phyloP scores from a whole-genome alignment of 2,113 vertebrate genomes.

The Acanthisitta chloris region DNA sequence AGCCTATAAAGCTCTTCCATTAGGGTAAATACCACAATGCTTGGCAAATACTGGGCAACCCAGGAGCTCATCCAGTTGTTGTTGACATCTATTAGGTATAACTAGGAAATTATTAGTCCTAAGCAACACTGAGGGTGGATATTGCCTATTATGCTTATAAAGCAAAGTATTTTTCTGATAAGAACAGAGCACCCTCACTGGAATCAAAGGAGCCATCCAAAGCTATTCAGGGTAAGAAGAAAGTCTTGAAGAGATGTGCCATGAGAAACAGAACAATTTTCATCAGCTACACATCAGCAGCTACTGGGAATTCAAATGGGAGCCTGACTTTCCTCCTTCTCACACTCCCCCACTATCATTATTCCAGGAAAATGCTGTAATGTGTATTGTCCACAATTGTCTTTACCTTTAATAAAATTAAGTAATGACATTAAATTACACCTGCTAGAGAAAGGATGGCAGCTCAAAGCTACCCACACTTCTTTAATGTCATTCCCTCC shows the following conservation, averaged over 20 bases:
- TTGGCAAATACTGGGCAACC: neutral
- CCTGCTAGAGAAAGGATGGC: conserved; percentile 11
- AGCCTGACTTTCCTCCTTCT: neutral
- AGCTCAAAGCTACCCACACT: conserved; percentile 46
- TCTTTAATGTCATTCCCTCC: conserved; percentile 29
- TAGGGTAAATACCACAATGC: neutral
- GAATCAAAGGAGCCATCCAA: neutral
- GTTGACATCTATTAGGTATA: neutral
- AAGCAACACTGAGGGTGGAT: neutral
- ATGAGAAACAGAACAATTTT: neutral
- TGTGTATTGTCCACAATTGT: conserved; percentile 25
- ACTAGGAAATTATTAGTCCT: neutral
- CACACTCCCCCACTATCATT: conserved; percentile 1
- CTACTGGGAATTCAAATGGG: neutral
- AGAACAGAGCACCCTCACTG: neutral
- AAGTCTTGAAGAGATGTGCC: neutral
- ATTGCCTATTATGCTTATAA: neutral
- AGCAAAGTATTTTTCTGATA: neutral
- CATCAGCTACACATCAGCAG: neutral
- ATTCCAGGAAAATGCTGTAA: conserved; percentile 22
- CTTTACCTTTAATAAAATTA: conserved; percentile 59
- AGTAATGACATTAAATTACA: conserved; percentile 49
- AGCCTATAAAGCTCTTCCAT: neutral
- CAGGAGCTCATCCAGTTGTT: neutral
- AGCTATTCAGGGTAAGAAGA: neutral